Evolutionary conservation across 2,797 vertebrate species (phyloP), one percentile per base, ranked within the genome.

Genomic region (Catamblyrhynchus diadema): DNA sequence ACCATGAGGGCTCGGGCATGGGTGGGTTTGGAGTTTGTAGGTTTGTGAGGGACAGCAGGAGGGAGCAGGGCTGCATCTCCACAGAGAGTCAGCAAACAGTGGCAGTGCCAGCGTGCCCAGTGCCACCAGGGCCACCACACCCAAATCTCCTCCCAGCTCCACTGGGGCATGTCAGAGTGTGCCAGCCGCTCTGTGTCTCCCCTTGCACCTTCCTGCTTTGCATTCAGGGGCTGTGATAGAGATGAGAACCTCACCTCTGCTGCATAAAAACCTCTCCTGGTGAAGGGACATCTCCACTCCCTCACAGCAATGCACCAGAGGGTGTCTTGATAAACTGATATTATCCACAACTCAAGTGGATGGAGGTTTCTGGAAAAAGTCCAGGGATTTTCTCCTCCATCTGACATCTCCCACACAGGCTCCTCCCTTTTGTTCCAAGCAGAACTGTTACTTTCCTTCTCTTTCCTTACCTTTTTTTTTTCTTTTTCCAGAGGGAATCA

Each of bases 291-390:
- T 6, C 47, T 56, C 75, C 47, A 48, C 51, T 66, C 42, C 72
- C 83, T 51, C 80, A 7, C 65, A 59, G 88, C 0, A 14, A 33
- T 25, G n/a, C 69, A 51, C 70, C 83, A 51, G 91, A 93, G 84
- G 56, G 96, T 94, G 95, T 92, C 94, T 82, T 93, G 95, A 96
- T 93, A 92, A 96, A 95, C 84, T 71, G 89, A 61, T 85, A 4
- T 11, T 48, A 89, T 92, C 79, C 79, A 62, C 93, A 74, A 87
- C 93, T 96, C 86, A 96, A 96, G 96, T 94, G 95, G 94, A 89
- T 80, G 79, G 39, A 79, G 62, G 48, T 35, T 88, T 96, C 95
- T 96, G 96, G 94, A 95, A 78, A 96, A 96, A 94, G 78, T 94
- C 95, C 94, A 95, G 84, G 72, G 93, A 82, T 95, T 92, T 96